Percentiles rank a stretch among this genome's conserved stretches.
These are phyloP conservation scores for Ophion slaviceki DNA, from an alignment of 2,888 invertebrate genomes.

Conservation along the genomic window DNA sequence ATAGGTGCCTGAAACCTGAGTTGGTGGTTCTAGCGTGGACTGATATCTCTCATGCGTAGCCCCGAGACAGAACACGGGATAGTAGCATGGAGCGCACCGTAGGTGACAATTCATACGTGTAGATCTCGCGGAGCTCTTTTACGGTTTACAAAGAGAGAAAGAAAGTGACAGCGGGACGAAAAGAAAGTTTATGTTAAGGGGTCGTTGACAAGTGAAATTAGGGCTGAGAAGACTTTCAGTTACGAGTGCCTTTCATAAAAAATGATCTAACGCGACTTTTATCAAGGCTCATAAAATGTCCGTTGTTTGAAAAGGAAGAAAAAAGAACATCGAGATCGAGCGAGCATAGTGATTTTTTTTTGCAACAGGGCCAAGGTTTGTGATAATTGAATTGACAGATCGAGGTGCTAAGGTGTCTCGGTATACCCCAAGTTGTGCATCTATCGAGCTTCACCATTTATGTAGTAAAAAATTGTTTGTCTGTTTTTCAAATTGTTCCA, in stretches of 20 bases:
- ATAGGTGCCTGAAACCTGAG: constrained; percentile 77
- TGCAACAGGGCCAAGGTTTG: not conserved
- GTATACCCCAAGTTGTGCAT: not conserved
- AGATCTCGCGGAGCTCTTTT: not conserved
- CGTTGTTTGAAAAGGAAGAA: not conserved
- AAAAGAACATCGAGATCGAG: not conserved
- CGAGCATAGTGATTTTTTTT: not conserved
- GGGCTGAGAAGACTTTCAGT: constrained; percentile 5
- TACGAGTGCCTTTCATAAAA: constrained; percentile 11
- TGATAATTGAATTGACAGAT: not conserved
- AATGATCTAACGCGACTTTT: not conserved
- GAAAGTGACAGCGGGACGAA: not conserved
- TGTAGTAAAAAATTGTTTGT: too few relatives aligned
- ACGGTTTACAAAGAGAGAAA: not conserved
- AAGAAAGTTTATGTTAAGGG: not conserved
- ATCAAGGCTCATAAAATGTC: not conserved
- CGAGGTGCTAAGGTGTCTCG: not conserved
- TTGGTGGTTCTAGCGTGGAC: constrained; percentile 76
- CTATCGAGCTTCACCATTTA: not conserved
- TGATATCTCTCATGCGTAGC: constrained; percentile 65
- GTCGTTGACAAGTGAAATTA: not conserved
- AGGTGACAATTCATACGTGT: constrained; percentile 20
- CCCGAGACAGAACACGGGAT: constrained; percentile 60
- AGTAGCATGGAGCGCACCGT: constrained; percentile 20
- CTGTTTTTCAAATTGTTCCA: not conserved